phyloP scores from a whole-genome alignment of 2,113 vertebrate genomes.

The Alligator mississippiensis region DNA sequence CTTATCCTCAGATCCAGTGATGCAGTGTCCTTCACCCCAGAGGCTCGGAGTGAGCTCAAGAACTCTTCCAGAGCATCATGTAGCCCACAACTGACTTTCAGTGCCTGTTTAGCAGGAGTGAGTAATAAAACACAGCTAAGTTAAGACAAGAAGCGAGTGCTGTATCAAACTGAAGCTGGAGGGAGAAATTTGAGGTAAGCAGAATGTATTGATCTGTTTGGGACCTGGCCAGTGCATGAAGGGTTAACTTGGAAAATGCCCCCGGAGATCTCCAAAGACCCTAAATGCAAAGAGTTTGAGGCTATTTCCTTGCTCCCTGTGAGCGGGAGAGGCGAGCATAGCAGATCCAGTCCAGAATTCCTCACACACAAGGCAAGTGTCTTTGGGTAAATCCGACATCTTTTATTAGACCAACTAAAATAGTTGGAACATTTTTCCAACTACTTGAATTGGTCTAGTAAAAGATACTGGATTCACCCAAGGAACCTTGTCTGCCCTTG shows the following conservation, averaged over 20 bases:
- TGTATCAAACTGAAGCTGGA: neutral
- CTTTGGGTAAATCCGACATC: no score
- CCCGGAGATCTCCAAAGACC: neutral
- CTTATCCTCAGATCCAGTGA: rapidly evolving
- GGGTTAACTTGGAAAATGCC: neutral
- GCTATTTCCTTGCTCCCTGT: neutral
- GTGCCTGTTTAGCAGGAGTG: neutral
- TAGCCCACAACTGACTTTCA: neutral
- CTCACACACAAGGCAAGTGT: no score
- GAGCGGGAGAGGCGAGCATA: neutral
- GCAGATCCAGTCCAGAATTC: neutral
- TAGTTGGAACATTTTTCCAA: no score
- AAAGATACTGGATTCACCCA: no score
- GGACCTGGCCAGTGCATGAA: neutral
- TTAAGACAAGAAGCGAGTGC: neutral
- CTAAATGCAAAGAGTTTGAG: neutral
- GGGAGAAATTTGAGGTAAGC: neutral
- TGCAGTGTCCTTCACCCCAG: neutral
- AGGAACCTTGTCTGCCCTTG: no score
- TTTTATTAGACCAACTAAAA: no score
- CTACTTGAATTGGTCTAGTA: no score
- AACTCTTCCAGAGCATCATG: rapidly evolving
- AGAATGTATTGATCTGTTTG: neutral
- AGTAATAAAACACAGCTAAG: rapidly evolving
- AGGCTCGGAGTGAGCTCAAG: rapidly evolving